Percentiles rank a stretch among this genome's conserved stretches.
These are phyloP conservation scores for Amiota minor DNA, from an alignment of 2,888 invertebrate genomes.

Conservation along the genomic window DNA sequence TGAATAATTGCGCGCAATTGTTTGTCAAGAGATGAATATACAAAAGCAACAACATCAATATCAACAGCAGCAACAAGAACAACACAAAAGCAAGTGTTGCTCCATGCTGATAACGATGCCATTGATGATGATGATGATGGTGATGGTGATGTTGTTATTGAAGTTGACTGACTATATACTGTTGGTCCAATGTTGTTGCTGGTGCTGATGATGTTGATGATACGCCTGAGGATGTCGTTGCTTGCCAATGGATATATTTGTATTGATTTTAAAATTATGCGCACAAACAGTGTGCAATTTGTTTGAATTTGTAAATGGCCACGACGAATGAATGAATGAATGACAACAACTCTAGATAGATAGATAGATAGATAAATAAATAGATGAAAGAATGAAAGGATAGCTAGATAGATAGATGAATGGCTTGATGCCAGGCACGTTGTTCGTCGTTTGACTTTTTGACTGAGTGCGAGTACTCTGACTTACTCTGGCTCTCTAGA, in stretches of 20 bases:
- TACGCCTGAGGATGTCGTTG: slow-evolving; percentile 31
- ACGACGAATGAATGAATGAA: background rate
- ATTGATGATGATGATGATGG: slow-evolving; percentile 5
- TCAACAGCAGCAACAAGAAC: background rate
- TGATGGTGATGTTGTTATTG: background rate
- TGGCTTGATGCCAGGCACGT: slow-evolving; percentile 15
- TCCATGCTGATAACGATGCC: background rate
- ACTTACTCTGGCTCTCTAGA: background rate
- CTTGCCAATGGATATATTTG: slow-evolving; percentile 68
- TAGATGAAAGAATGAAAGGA: no score
- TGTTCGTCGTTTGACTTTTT: background rate
- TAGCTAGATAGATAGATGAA: background rate
- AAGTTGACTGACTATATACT: background rate
- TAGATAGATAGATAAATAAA: no score
- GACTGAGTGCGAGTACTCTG: background rate
- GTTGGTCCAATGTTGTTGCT: background rate
- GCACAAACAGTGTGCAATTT: slow-evolving; percentile 63
- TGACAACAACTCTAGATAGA: background rate
- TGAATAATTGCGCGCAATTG: slow-evolving; percentile 53
- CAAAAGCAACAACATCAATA: background rate
- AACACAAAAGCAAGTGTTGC: slow-evolving; percentile 2
- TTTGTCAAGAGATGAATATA: slow-evolving; percentile 24
- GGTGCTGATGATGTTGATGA: slow-evolving; percentile 33
- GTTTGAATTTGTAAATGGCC: slow-evolving; percentile 30
- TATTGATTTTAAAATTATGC: slow-evolving; percentile 74